Evolutionary conservation across 2,888 invertebrate genomes (phyloP), one percentile per base, ranked within the genome.

Genomic region (Oscheius myriophilus): DNA sequence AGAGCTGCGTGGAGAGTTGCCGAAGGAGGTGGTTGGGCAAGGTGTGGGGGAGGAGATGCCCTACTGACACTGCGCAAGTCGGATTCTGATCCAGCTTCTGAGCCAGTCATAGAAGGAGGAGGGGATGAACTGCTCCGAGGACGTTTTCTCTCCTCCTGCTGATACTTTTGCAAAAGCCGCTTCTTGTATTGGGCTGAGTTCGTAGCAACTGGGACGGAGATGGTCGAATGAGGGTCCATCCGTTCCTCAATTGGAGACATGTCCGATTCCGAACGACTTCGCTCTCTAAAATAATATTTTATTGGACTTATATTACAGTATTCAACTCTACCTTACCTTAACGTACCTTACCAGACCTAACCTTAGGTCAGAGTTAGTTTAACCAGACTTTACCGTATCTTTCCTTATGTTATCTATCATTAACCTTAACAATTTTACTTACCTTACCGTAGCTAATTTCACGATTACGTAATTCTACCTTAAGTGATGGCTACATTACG

Each of bases 181-280:
- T 82, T 84, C 75, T 82, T 84, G 62, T 78, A 75, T 66, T 80
- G 80, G 18, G 79, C 78, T n/a, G 75, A 66, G 1, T 69, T 57
- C 7, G 67, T 61, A 16, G 61, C 61, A 26, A 61, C 61, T 9
- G 61, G 61, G 7, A 83, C 78, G 23, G 81, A 82, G 21, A 81
- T 71, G 6, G 82, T 82, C 57, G 82, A 82, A 42, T 76, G 77
- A 18, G 76, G 78, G 58, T 75, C 79, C 68, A 80, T 75, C 7
- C 66, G 69, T 52, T 81, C 81, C 23, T 74, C 73, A 21, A 70
- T 73, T 21, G 80, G 75, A 41, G 79, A 72, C 82, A 84, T 82
- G 61, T 86, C 86, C 23, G 81, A 79, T 54, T 86, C 86, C 7
- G 84, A 85, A 16, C 84, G 79, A 51, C 82, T 82, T 14, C 86